Evolutionary conservation across 2,113 vertebrate genomes (phyloP), one percentile per base, ranked within the genome.

Genomic region (Trematocara unimaculatum): DNA sequence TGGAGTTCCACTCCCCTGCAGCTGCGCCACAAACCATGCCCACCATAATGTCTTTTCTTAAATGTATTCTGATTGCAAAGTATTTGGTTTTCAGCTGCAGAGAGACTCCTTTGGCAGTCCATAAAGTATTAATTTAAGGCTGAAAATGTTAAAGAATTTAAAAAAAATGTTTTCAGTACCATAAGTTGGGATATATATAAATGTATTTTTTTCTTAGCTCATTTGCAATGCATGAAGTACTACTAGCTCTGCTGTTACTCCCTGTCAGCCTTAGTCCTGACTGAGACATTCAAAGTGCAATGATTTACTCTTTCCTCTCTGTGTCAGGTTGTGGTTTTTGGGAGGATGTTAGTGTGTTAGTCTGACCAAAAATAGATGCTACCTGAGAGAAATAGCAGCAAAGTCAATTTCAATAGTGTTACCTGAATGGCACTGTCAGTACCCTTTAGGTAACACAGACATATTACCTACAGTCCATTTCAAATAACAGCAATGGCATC

Each of bases 51-150:
- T 33, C 15, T 33, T 0, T 60, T 60, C 29, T 60, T 60, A 33
- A 10, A 4, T 60, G 29, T 60, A 0, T 60, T 60, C 29, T 33
- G 0, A 60, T 60, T 60, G 26, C 0, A 60, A 60, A 60, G 29
- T 60, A 60, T 31, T 60, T 6, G 15, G 15, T 60, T 60, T 60
- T 33, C 2, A 58, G 20, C 11, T 26, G 20, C 20, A 55, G 0
- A 58, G 55, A 60, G 58, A 60, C 15, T 60, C 5, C 0, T 33
- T 60, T 60, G 29, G 15, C 0, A 33, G 58, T 10, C 58, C 8
- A 33, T 26, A 60, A 60, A 60, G 58, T 31, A 15, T 26, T 0
- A 14, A 8, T 58, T 26, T 1, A 0, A 23, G 0, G 0, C 6
- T 23, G 0, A 58, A 58, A 58, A 29, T 4, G 13, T 31, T 15